Evolutionary conservation across 2,888 invertebrate species (phyloP), one percentile per base, ranked within the genome.

Genomic region (Dicroscelio sp.): DNA sequence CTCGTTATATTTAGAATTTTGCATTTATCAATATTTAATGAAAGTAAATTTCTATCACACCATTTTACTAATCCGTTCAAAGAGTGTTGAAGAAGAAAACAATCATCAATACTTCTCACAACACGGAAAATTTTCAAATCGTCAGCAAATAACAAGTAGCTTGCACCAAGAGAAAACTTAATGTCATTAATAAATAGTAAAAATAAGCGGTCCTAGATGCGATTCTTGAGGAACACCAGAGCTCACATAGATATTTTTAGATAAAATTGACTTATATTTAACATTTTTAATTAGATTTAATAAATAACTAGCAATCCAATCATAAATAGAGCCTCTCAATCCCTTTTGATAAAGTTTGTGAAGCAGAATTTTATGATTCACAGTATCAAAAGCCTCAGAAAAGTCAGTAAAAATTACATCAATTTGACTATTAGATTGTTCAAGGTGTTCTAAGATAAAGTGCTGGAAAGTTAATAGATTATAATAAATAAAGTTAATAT

Each of bases 1-100:
- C 60, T 60, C 27, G 60, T 60, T 60, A 60, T 60, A 60, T 60
- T 60, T 60, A 60, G 60, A 25, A 25, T 27, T 60, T 60, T 60
- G 60, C 60, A 60, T 60, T 60, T 60, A 25, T 27, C 60, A 27
- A 60, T 60, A 60, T 60, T 60, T 27, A 60, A 27, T 27, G 17
- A 27, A 23, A 60, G 27, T 27, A 60, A 27, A 60, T 60, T 60
- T 27, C 60, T 60, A 60, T 60, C 25, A 60, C 60, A 60, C 27
- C 60, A 60, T 25, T 60, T 27, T 23, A 25, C 60, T 27, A 60
- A 60, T 27, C 27, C 27, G 27, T 60, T 60, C 17, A 60, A 23
- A 3, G 23, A 60, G 6, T 60, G 60, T 27, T 60, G 60, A 60
- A 60, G 23, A 27, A 60, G 27, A 6, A 27, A 25, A 25, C 60